phyloP scores from a whole-genome alignment of 2,888 invertebrate species.

The Acanthopleura granulata region DNA sequence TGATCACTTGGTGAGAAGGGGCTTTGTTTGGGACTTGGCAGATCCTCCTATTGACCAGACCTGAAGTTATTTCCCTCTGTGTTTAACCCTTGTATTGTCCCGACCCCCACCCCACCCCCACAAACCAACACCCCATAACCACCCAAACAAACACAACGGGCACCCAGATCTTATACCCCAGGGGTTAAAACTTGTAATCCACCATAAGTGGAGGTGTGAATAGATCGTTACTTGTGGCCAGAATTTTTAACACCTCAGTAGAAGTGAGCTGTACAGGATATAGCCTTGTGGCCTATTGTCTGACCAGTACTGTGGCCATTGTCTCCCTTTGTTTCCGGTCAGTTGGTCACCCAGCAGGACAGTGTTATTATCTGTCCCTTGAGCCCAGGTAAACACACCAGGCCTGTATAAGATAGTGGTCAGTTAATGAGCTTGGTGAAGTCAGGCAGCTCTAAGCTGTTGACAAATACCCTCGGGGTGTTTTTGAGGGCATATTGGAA shows the following conservation, averaged over 20 bases:
- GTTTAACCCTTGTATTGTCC: too few species aligned
- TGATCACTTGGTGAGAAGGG: too few species aligned
- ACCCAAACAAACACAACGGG: too few species aligned
- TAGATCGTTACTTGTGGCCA: not conserved
- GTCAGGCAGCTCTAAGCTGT: not conserved
- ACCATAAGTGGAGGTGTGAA: too few species aligned
- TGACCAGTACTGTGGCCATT: not conserved
- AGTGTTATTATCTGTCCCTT: not conserved
- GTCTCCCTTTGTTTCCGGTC: conserved; percentile 4
- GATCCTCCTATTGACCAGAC: too few species aligned
- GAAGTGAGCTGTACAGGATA: too few species aligned
- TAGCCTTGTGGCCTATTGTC: not conserved
- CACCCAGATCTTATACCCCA: too few species aligned
- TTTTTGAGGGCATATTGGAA: not conserved
- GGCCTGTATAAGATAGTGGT: not conserved
- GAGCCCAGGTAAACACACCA: not conserved
- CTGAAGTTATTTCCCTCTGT: too few species aligned
- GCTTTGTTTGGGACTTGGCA: too few species aligned
- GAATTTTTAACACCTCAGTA: not conserved
- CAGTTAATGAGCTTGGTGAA: not conserved
- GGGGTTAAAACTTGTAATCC: too few species aligned
- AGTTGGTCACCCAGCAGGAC: not conserved
- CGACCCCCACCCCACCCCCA: too few species aligned
- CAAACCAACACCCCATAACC: too few species aligned
- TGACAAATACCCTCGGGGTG: not conserved